Base-by-base conservation (phyloP, 2,113 vertebrate species). In the Myotis brandtii region DNA sequence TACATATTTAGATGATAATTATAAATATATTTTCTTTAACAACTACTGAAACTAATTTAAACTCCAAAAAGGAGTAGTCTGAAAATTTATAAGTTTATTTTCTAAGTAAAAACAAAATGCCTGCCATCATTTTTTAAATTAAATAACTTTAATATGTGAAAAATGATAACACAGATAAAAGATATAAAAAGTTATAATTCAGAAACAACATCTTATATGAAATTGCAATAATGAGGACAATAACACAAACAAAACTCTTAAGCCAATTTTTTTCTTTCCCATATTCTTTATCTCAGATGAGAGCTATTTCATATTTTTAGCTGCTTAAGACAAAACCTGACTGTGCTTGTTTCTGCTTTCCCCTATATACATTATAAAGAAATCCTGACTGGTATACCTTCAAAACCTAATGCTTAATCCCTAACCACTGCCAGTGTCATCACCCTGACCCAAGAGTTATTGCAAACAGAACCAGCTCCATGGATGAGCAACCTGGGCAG, bases 141-240 rank as follows among this genome's bases (percentile, higher is more conserved):
- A 95, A 96, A 95, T 97, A 95, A 91, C 93, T 94, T 27, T 73
- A 81, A 95, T 14, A 46, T 75, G 86, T 95, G 95, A 90, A 94
- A 93, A 70, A 6, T 72, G 21, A 83, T 12, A 66, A 40, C 87
- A 93, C 92, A 94, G 34, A n/a, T 90, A 52, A 96, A 81, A 77
- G n/a, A 88, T 0, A 25, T 34, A 93, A 88, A 82, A 69, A 96
- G 25, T 8, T 77, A 97, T 79, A 66, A 93, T 30, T 90, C 88
- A 73, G 86, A 6, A 95, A 94, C 66, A 37, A 30, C 20, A 34
- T 8, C 46, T 76, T 62, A 18, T 69, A 25, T 86, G 40, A 75
- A 56, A 82, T 83, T 76, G 6, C 17, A 93, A 46, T 9, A 27
- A 69, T 73, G 89, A 90, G 1, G 0, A 27, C 16, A 69, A 9